Evolutionary conservation across 2,888 invertebrate species (phyloP), one percentile per base, ranked within the genome.

Genomic region (Crepidodera aurea): DNA sequence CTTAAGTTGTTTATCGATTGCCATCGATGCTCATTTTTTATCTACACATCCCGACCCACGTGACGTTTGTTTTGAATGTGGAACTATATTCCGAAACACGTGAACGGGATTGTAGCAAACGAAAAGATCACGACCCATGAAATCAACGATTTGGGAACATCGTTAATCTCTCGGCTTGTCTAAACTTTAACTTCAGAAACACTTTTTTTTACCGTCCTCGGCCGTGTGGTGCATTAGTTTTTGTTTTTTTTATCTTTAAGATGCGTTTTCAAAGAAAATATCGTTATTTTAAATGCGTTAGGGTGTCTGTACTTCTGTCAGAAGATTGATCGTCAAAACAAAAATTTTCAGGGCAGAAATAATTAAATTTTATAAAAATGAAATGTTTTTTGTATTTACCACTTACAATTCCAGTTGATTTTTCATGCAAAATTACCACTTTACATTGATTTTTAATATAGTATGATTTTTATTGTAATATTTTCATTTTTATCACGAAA

Each of bases 131-230:
- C 68, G 64, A 63, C 65, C 68, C 73, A 71, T 73, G 72, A 75
- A 75, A 71, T 73, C 69, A 69, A 65, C 71, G 68, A 68, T 73
- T 74, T 69, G 64, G 70, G 72, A 71, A 70, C 73, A 71, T 76
- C 77, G 72, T 76, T 72, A 74, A 76, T 77, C 75, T 75, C 70
- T 37, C 22, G 65, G 67, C 65, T 73, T 70, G 76, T 75, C 76
- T 71, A 72, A 75, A 74, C 71, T 71, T 74, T 71, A 75, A 76
- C 75, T 69, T 64, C 69, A 73, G 69, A 70, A 65, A 69, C 67
- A 69, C 73, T 75, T 71, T 70, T 69, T 50, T 50, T 34, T 18
- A 32, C 12, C 18, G 12, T 16, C n/a, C n/a, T n/a, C n/a, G n/a
- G 18, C 42, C 8, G n/a, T 4, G 16, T 16, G 15, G 40, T 5